Evolutionary conservation across 2,113 vertebrate species (phyloP).

Genomic region (Tachysurus fulvidraco): DNA sequence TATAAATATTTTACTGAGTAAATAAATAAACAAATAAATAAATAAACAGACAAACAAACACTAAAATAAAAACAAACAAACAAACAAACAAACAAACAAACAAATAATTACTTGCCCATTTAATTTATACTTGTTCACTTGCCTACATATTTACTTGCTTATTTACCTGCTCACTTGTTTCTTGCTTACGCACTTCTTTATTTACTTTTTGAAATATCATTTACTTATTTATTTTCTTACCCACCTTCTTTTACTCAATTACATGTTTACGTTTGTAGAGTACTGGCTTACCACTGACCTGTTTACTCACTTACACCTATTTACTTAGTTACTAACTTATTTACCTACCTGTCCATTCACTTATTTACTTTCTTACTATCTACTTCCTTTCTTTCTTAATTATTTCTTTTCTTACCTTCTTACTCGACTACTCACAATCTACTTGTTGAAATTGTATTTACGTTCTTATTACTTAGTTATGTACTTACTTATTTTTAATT

Average conservation of each 20-base stretch:
- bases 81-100: not conserved
- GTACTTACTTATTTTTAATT: not conserved
- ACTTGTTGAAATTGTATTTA: not conserved
- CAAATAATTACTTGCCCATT: not conserved
- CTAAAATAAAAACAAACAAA: too few relatives aligned
- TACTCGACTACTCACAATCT: not conserved
- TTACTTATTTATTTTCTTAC: not conserved
- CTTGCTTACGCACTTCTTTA: not conserved
- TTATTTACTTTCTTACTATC: not conserved
- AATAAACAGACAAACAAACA: too few relatives aligned
- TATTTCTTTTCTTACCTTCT: not conserved
- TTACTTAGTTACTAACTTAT: not conserved
- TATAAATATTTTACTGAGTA: too few relatives aligned
- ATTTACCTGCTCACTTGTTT: not conserved
- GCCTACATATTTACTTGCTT: not conserved
- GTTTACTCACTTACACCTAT: not conserved
- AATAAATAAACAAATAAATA: not conserved
- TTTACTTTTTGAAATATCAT: not conserved
- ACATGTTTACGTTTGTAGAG: not conserved
- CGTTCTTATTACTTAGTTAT: not conserved
- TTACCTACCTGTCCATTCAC: not conserved
- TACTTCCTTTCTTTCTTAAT: not conserved
- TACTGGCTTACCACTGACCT: too few relatives aligned
- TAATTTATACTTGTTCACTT: not conserved
- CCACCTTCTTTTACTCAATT: not conserved